A percentile compares a stretch with the other conserved stretches of the same genome.
phyloP scores from a whole-genome alignment of 1,140 invertebrate genomes.

The Pseudoatta argentina region DNA sequence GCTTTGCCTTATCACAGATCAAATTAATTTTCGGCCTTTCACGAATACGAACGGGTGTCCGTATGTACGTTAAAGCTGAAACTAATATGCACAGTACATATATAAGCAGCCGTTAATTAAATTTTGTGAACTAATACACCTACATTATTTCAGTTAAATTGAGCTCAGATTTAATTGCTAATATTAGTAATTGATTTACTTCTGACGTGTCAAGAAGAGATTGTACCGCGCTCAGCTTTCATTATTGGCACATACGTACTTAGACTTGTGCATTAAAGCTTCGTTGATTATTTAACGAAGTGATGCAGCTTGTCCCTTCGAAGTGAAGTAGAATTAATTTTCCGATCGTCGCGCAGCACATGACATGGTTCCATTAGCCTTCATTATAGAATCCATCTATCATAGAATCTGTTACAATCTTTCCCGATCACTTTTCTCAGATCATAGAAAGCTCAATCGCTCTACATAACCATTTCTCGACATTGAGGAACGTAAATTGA shows the following conservation, averaged over 20 bases:
- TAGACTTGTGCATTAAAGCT: constrained; percentile 43
- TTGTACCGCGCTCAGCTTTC: background rate
- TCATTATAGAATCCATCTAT: constrained; percentile 45
- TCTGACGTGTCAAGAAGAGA: constrained; percentile 13
- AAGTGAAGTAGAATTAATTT: constrained; percentile 44
- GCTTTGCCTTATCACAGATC: constrained; percentile 36
- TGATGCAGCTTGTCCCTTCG: background rate
- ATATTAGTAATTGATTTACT: constrained; percentile 48
- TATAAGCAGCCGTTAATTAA: constrained; percentile 52
- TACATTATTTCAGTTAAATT: constrained; percentile 14
- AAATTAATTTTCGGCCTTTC: constrained; percentile 49
- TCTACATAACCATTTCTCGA: background rate
- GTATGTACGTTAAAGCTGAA: constrained; percentile 10
- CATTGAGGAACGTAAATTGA: background rate
- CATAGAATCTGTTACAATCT: constrained; percentile 13
- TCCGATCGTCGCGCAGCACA: constrained; percentile 21
- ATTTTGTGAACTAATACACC: constrained; percentile 26
- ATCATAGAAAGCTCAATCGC: background rate
- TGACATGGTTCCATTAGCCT: constrained; percentile 39
- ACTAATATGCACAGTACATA: constrained; percentile 31
- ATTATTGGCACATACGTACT: constrained; percentile 10
- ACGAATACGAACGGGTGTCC: background rate
- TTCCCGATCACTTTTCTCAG: background rate
- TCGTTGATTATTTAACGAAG: constrained; percentile 49
- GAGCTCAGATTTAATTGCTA: constrained; percentile 39